phyloP scores from a whole-genome alignment of 2,113 vertebrate species.

The Apus apus region DNA sequence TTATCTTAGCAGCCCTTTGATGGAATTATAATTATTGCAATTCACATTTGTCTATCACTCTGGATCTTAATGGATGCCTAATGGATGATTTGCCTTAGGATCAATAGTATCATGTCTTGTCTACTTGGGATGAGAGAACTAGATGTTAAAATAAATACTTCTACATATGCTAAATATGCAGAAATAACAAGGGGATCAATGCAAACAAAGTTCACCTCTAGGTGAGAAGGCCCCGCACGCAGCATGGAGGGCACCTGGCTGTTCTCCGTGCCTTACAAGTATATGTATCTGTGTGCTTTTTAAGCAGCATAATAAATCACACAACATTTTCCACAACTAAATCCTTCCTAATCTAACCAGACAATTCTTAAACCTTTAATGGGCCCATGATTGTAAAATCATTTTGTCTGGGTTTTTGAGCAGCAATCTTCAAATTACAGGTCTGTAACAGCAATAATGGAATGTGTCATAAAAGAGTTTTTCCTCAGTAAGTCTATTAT shows the following conservation, averaged over 20 bases:
- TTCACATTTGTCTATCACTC: not conserved
- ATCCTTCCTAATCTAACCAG: conserved; percentile 10
- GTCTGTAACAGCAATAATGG: conserved; percentile 26
- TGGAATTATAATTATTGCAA: not conserved
- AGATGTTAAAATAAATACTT: not conserved
- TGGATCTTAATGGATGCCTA: conserved; percentile 22
- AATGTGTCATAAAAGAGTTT: conserved; percentile 40
- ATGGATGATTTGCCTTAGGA: not conserved
- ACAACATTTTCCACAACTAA: not conserved
- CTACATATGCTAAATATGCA: not conserved
- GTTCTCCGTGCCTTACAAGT: not conserved
- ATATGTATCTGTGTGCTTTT: not conserved
- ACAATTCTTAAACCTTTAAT: conserved; percentile 51
- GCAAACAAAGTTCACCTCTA: not conserved
- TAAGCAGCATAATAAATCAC: not conserved
- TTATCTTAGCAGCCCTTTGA: not conserved
- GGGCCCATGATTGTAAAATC: conserved; percentile 35
- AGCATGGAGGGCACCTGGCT: not conserved
- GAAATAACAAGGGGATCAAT: not conserved
- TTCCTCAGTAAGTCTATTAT: conserved; percentile 11
- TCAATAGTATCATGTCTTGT: not conserved
- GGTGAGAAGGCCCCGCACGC: not conserved
- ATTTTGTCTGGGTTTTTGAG: conserved; percentile 42
- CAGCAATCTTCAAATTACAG: conserved; percentile 60
- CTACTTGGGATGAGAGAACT: not conserved